Conservation (phyloP, 2,113 vertebrate species). For the Oceanodroma tethys region DNA sequence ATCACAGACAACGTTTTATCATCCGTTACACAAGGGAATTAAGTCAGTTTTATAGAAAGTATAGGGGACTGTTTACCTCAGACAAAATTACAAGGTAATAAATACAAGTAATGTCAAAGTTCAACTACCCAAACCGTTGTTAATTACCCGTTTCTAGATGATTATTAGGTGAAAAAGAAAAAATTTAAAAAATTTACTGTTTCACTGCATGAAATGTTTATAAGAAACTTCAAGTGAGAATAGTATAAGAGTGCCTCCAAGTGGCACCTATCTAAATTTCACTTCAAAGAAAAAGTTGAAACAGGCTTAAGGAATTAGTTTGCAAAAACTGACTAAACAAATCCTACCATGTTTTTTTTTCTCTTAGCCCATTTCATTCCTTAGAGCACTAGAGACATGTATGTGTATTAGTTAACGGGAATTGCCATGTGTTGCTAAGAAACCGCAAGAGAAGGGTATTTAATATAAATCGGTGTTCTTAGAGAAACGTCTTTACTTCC, state of each 20-base stretch:
- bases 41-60: conserved; percentile 35
- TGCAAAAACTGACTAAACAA: background rate
- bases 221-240: conserved; percentile 2
- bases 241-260: conserved; percentile 80
- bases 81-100: conserved; percentile 68
- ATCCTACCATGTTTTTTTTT: background rate
- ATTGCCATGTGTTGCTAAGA: background rate
- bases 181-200: background rate
- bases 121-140: conserved; percentile 70
- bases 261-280: conserved; percentile 72
- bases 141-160: conserved; percentile 68
- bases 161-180: conserved; percentile 62
- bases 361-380: background rate
- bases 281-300: conserved; percentile 24
- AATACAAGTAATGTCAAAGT: conserved; percentile 71
- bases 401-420: background rate
- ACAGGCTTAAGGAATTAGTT: background rate
- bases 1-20: conserved; percentile 17
- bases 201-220: background rate
- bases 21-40: conserved; percentile 19
- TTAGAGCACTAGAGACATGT: background rate
- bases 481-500: background rate
- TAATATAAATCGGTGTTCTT: background rate
- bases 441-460: background rate
- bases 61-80: conserved; percentile 54